Conservation (phyloP, 2,113 vertebrate species). For the Daboia siamensis region DNA sequence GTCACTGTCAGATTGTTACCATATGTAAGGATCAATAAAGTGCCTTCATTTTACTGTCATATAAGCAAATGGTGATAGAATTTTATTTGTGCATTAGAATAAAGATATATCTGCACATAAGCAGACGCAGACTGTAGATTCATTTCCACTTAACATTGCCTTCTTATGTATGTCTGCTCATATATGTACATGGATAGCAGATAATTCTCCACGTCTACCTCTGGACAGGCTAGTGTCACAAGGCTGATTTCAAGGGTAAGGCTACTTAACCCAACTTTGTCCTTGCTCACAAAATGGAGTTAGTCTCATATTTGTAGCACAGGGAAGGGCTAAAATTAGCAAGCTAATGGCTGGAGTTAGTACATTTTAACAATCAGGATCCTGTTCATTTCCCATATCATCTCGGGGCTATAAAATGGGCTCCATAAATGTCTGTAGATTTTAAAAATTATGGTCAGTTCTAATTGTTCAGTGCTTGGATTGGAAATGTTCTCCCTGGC, state of each 20-base stretch:
- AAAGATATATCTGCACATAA: background rate
- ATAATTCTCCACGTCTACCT: background rate
- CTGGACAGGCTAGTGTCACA: background rate
- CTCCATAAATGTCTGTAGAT: background rate
- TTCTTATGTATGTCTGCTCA: background rate
- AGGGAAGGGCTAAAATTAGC: background rate
- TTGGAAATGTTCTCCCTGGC: background rate
- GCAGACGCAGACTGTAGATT: background rate
- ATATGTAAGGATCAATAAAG: background rate
- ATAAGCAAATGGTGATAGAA: background rate
- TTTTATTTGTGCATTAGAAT: background rate
- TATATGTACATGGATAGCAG: background rate
- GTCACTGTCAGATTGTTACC: background rate
- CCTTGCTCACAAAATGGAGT: background rate
- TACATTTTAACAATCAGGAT: background rate
- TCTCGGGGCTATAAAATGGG: background rate
- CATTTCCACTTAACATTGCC: background rate
- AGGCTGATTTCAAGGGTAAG: background rate
- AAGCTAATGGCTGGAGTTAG: background rate
- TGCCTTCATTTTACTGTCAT: too few relatives aligned
- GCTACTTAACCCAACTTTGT: background rate
- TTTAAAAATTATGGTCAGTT: background rate
- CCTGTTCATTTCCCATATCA: background rate
- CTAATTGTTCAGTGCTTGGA: background rate
- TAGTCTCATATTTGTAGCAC: background rate